Base-by-base conservation (phyloP, 92 coral and sea anemone species). In the Epizoanthus illoricatus region DNA sequence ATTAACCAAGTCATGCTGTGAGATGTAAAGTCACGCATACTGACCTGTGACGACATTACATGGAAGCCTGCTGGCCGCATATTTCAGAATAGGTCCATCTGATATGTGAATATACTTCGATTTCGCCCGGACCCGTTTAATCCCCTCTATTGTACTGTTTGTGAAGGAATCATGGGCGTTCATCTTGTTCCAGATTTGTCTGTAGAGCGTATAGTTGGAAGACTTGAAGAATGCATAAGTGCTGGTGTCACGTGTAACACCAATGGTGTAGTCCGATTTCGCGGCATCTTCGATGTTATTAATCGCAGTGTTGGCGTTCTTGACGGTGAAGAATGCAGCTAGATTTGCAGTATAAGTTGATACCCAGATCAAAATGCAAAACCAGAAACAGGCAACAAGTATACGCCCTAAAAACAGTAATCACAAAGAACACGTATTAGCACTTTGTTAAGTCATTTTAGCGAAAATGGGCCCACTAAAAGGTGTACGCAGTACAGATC, bases 331-430 rank as follows among this genome's bases (percentile, higher is more conserved):
- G 65, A 92, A 92, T 3, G 96, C 96, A 3, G 94, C 94, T 4
- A 90, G 79, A 47, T 90, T 90, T 45, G 94, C 94, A 6, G 94
- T 90, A 74, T 90, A 90, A 0, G 94, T 87, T 21, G 94, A 87
- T 9, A 90, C 91, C 93, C 96, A 92, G 69, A 92, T 89, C 16
- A 92, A 87, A 54, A 92, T 80, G 69, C 96, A 92, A 52, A 90
- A 90, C 94, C 94, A 90, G 85, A 84, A 87, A 57, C 81, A 81
- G 0, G 89, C 91, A 63, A 85, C 80, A 4, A 87, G 80, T 49
- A 90, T 71, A 1, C 96, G 96, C 18, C 96, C 96, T 92, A 57
- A 7, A 36, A 66, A 36, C 20, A 36, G 49, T 36, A 36, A 68
- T 7, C 36, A 2, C 7, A 69, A 6, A 69, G 36, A 19, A 5